A percentile compares a stretch with the other conserved stretches of the same genome.
Conservation (phyloP, 2,888 invertebrate genomes). For the Cheilosia soror region DNA sequence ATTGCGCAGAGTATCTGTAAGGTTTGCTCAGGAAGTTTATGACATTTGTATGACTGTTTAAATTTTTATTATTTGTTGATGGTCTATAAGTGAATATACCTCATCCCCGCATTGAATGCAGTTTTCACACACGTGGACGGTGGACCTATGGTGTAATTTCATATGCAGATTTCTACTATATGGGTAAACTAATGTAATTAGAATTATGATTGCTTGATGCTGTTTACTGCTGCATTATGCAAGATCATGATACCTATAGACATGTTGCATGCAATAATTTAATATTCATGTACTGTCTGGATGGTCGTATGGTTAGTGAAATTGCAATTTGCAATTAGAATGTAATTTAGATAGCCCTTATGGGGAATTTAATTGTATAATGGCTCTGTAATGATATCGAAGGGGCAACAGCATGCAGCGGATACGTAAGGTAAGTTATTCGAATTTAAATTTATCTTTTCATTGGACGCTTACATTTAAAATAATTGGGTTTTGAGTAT, state of each 20-base stretch:
- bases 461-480: not conserved
- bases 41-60: constrained; percentile 6
- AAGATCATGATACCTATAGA: constrained; percentile 53
- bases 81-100: not conserved
- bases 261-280: constrained; percentile 55
- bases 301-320: constrained; percentile 58
- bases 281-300: constrained; percentile 61
- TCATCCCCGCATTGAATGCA: not conserved
- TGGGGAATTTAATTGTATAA: constrained; percentile 60
- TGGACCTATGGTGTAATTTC: not conserved
- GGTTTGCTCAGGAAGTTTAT: not conserved
- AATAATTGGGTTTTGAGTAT: not conserved
- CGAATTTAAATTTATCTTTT: constrained; percentile 30
- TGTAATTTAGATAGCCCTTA: constrained; percentile 68
- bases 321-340: constrained; percentile 73
- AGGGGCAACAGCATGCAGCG: constrained; percentile 2
- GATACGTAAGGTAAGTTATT: constrained; percentile 14
- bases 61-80: constrained; percentile 36
- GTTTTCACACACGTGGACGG: not conserved
- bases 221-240: constrained; percentile 51
- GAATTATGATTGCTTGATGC: constrained; percentile 59
- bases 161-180: not conserved
- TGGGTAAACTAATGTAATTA: constrained; percentile 22
- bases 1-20: not conserved
- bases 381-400: constrained; percentile 52